Conservation (phyloP, 2,797 vertebrate genomes). For the Echiichthys vipera region DNA sequence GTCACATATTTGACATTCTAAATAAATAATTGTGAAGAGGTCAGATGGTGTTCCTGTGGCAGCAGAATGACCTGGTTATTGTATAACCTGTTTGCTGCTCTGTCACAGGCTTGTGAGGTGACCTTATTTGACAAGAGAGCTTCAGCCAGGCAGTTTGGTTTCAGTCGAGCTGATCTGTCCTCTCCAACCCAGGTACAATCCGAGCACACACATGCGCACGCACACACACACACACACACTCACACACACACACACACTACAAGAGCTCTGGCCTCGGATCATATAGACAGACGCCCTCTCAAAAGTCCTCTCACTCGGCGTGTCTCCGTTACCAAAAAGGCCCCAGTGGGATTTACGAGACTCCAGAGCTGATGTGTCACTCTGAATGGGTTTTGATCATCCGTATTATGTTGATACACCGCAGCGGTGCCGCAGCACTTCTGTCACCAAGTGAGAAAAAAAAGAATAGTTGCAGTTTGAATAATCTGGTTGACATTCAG, state of each 20-base stretch:
- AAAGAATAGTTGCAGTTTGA: too few species aligned
- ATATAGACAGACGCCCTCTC: too few species aligned
- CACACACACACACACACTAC: not conserved
- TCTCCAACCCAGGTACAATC: slow-evolving; percentile 82
- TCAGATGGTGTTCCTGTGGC: not conserved
- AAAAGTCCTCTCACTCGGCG: too few species aligned
- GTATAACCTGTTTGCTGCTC: slow-evolving; percentile 7
- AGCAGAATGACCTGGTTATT: not conserved
- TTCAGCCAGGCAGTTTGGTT: slow-evolving; percentile 75
- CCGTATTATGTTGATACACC: too few species aligned
- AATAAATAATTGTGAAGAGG: not conserved
- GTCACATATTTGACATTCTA: not conserved
- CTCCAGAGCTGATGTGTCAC: too few species aligned
- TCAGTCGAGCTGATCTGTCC: slow-evolving; percentile 80
- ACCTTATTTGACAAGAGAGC: slow-evolving; percentile 80
- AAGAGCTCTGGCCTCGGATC: too few species aligned
- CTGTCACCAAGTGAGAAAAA: too few species aligned
- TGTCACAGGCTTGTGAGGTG: slow-evolving; percentile 76
- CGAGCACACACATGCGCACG: not conserved
- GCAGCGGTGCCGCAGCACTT: too few species aligned
- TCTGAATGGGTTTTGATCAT: too few species aligned
- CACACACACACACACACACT: not conserved
- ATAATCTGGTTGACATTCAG: too few species aligned
- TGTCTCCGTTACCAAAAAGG: too few species aligned
- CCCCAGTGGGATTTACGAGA: too few species aligned